phyloP scores from a whole-genome alignment of 92 coral and sea anemone genomes.

The Heteractis magnifica region DNA sequence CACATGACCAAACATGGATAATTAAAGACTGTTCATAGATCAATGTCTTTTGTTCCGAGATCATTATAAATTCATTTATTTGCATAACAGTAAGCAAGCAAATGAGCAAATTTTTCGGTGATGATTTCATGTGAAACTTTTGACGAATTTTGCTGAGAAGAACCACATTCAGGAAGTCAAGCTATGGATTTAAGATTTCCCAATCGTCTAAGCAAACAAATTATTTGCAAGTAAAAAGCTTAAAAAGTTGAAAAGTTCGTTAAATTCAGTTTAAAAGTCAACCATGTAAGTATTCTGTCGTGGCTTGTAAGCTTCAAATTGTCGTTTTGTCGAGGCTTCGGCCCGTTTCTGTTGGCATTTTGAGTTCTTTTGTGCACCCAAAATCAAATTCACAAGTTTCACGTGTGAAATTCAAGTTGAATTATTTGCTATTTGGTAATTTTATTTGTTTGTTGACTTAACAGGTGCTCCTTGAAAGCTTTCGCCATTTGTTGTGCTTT shows the following conservation, averaged over 20 bases:
- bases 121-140: background rate
- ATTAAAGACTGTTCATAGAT: background rate
- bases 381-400: background rate
- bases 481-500: constrained; percentile 7
- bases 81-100: background rate
- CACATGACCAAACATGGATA: background rate
- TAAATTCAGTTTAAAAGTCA: background rate
- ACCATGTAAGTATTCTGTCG: background rate
- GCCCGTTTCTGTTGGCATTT: background rate
- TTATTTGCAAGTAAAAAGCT: background rate
- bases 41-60: background rate
- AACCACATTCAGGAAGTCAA: background rate
- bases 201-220: background rate
- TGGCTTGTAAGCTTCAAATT: background rate
- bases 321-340: background rate
- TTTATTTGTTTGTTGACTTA: constrained; percentile 17
- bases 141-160: background rate
- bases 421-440: background rate
- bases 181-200: background rate
- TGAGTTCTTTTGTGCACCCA: background rate
- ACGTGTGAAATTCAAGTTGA: constrained; percentile 13
- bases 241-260: background rate
- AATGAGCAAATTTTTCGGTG: background rate
- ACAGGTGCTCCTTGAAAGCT: constrained; percentile 9
- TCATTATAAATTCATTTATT: background rate